A percentile compares a stretch with the other conserved stretches of the same genome.
Evolutionary conservation across 2,888 invertebrate species (phyloP).

Genomic region (Gymnosoma rotundatum): DNA sequence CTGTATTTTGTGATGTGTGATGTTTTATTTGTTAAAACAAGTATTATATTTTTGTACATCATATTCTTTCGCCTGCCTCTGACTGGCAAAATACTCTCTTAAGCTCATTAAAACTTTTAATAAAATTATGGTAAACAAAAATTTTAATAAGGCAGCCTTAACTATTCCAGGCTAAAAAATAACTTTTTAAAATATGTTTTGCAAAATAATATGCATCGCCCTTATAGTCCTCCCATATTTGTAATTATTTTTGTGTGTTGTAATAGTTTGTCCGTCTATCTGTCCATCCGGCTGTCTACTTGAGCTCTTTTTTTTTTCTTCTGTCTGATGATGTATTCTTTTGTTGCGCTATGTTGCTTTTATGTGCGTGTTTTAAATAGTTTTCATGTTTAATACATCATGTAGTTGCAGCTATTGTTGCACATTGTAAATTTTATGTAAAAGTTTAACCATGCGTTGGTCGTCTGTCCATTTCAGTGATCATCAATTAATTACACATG

Average conservation of each 20-base stretch:
- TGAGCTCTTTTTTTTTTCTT: conserved; percentile 5
- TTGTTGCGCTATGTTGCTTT: conserved; percentile 68
- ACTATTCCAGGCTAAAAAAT: too few relatives aligned
- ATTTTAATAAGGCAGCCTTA: neutral
- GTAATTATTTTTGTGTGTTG: conserved; percentile 31
- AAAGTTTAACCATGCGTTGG: conserved; percentile 63
- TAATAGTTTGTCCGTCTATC: conserved; percentile 11
- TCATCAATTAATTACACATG: conserved; percentile 80
- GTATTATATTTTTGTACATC: conserved; percentile 7
- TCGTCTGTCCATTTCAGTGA: conserved; percentile 67
- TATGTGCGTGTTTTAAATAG: conserved; percentile 69
- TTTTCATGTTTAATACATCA: conserved; percentile 64
- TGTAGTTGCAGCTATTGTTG: conserved; percentile 42
- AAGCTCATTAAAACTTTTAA: neutral
- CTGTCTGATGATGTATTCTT: conserved; percentile 49
- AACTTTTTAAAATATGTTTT: neutral
- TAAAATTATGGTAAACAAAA: neutral
- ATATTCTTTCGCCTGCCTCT: neutral
- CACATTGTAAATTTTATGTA: conserved; percentile 35
- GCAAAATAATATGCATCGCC: neutral
- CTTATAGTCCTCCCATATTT: neutral
- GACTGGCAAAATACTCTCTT: neutral
- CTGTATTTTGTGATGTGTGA: conserved; percentile 48
- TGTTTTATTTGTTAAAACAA: conserved; percentile 58
- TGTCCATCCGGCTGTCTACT: conserved; percentile 10